Evolutionary conservation across 2,113 vertebrate genomes (phyloP).

Genomic region (Scatophagus argus): DNA sequence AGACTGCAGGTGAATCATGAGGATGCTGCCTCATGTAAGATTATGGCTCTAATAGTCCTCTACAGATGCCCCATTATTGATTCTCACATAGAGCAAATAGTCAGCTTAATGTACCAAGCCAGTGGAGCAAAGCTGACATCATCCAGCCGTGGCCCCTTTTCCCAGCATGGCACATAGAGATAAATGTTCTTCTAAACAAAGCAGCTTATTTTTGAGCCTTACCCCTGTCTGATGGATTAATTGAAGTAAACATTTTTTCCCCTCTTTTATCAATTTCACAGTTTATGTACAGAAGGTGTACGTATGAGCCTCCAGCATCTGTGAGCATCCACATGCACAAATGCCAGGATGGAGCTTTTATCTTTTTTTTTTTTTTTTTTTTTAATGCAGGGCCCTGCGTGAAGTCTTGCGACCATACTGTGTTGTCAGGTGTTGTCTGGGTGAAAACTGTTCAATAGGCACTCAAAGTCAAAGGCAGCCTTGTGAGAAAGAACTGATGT

Average conservation of each 20-base stretch:
- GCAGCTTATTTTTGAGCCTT: constrained; percentile 52
- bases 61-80: constrained; percentile 77
- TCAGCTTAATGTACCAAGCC: constrained; percentile 75
- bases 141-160: constrained; percentile 58
- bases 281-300: neutral
- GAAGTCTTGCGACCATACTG: constrained; percentile 50
- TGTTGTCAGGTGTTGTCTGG: constrained; percentile 59
- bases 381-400: constrained; percentile 15
- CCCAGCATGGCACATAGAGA: constrained; percentile 61
- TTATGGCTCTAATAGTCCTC: constrained; percentile 78
- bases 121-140: constrained; percentile 76
- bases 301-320: neutral
- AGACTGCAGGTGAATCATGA: constrained; percentile 68
- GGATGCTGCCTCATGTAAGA: constrained; percentile 71
- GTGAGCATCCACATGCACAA: constrained; percentile 6
- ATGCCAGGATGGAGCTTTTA: constrained; percentile 2
- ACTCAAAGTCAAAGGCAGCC: constrained; percentile 77
- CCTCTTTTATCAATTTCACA: constrained; percentile 32
- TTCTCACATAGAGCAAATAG: constrained; percentile 74
- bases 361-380: constrained; percentile 17
- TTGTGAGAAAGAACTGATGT: constrained; percentile 56
- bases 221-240: constrained; percentile 54
- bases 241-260: constrained; percentile 45
- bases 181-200: constrained; percentile 65
- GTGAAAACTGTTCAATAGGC: constrained; percentile 46